Evolutionary conservation across 2,797 vertebrate species (phyloP), one percentile per base, ranked within the genome.

Genomic region (Thunnus albacares): DNA sequence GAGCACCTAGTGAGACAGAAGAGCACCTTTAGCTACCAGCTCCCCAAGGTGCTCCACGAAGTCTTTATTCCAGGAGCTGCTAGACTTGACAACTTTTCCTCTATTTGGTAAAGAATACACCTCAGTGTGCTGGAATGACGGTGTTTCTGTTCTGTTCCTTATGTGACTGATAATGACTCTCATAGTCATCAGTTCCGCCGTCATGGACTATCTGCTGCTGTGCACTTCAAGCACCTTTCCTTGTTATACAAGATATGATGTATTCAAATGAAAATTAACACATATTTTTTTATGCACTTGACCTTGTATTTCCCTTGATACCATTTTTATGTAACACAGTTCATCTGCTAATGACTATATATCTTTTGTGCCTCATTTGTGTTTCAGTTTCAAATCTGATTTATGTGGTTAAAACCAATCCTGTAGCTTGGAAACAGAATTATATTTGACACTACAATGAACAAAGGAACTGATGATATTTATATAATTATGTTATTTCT

Each of bases 11-110:
- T 65, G 51, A 62, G 70, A 63, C 52, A 53, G 49, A 47, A 3
- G 13, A 82, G 63, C 63, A 58, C 26, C 61, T 52, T 77, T n/a
- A 68, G 65, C 41, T 60, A 38, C 28, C 77, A 47, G 22, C 65
- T 76, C 71, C 15, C 43, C 3, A 12, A 55, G 60, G 79, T 71
- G 63, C 52, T 68, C 43, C 28, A 67, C 56, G 68, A 63, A 80
- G 51, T 66, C 47, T 60, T 76, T 33, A 55, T 59, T 62, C 43
- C 20, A 77, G 35, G 51, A 57, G 38, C 15, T 52, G 43, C 38
- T 24, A 68, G 18, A 73, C 51, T 65, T 64, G 3, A 65, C 28
- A 24, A 30, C 7, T 22, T 38, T 26, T 26, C 18, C 13, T 66
- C 33, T 61, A 6, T 55, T 14, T 67, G 28, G 24, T 62, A 69